These are phyloP conservation scores for Zosterops pallidus DNA, from an alignment of 2,113 vertebrate species.

Conservation along the genomic window DNA sequence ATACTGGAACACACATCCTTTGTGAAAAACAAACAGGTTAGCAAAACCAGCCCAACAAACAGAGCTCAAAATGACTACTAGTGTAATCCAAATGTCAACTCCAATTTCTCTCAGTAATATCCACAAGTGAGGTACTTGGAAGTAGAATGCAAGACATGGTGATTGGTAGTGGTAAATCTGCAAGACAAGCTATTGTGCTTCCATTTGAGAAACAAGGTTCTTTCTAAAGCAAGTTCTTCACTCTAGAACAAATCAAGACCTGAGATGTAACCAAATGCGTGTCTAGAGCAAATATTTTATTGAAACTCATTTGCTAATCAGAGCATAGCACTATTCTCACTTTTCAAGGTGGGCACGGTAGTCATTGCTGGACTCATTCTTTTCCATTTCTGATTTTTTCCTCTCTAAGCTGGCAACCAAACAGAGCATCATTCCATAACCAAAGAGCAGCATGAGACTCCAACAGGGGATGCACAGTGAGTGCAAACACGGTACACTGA, in stretches of 20 bases:
- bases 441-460: neutral
- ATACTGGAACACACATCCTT: neutral
- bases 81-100: neutral
- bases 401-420: neutral
- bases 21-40: neutral
- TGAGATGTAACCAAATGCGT: neutral
- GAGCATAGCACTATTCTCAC: neutral
- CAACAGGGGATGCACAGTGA: neutral
- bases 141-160: neutral
- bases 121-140: neutral
- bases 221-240: neutral
- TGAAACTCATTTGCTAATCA: neutral
- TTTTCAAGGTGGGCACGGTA: neutral
- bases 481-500: neutral
- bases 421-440: neutral
- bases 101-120: neutral
- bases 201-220: neutral
- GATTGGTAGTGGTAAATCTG: neutral
- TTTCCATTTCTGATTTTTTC: neutral
- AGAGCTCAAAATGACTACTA: neutral
- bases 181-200: neutral
- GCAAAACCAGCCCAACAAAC: neutral
- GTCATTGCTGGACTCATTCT: neutral
- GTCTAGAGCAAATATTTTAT: neutral
- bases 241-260: neutral